Percentiles rank a stretch among this genome's conserved stretches.
phyloP scores from a whole-genome alignment of 2,113 vertebrate species.

The Ptychochromis oligacanthus region DNA sequence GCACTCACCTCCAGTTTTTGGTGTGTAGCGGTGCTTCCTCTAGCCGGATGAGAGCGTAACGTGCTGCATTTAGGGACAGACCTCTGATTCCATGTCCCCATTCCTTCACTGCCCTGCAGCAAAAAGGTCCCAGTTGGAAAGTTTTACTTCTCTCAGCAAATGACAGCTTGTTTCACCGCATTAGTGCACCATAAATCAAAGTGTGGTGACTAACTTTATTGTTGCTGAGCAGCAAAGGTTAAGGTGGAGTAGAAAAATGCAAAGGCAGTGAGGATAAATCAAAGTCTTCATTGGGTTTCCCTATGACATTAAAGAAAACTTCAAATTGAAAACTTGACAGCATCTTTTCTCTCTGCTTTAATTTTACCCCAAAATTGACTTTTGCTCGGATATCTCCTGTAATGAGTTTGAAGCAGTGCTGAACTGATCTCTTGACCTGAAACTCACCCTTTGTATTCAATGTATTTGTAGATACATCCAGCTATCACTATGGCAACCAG shows the following conservation, averaged over 20 bases:
- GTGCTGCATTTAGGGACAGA: slow-evolving; percentile 92
- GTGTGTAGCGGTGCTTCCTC: slow-evolving; percentile 92
- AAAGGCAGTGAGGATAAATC: too few relatives aligned
- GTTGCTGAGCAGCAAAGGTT: too few relatives aligned
- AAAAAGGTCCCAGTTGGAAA: neutral
- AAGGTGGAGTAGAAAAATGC: too few relatives aligned
- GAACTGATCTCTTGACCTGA: neutral
- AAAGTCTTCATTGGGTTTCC: too few relatives aligned
- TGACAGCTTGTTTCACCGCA: neutral
- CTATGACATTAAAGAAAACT: too few relatives aligned
- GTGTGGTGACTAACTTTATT: too few relatives aligned
- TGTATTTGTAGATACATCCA: slow-evolving; percentile 97
- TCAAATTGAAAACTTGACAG: too few relatives aligned
- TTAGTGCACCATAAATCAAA: too few relatives aligned
- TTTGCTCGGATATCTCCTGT: neutral
- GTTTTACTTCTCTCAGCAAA: neutral
- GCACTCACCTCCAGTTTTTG: slow-evolving; percentile 94
- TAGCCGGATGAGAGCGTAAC: slow-evolving; percentile 90
- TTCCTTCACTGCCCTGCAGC: slow-evolving; percentile 91
- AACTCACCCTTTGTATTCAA: slow-evolving; percentile 96
- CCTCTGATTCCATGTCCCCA: slow-evolving; percentile 97
- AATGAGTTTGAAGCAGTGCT: neutral
- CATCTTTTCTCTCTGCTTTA: too few relatives aligned
- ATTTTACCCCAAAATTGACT: neutral
- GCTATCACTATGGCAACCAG: slow-evolving; percentile 91